phyloP scores from a whole-genome alignment of 2,113 vertebrate species.

The Tympanuchus pallidicinctus region DNA sequence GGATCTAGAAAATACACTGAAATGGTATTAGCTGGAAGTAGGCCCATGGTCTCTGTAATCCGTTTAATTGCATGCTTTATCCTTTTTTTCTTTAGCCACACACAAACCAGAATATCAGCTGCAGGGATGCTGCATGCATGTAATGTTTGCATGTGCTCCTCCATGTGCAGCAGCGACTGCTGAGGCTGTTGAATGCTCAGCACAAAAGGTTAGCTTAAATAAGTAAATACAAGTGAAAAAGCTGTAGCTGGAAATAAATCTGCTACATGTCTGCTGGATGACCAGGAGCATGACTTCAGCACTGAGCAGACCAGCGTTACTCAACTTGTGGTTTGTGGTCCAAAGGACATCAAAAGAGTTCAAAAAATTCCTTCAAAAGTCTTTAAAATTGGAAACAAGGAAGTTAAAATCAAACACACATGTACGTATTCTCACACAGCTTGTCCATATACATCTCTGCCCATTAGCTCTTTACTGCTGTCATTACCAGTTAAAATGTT shows the following conservation, averaged over 20 bases:
- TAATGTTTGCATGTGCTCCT: background rate
- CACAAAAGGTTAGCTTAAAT: background rate
- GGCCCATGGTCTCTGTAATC: background rate
- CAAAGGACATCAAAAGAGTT: background rate
- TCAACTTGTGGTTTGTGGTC: background rate
- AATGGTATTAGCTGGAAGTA: constrained; percentile 26
- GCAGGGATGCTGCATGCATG: background rate
- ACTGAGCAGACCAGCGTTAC: background rate
- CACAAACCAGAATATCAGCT: background rate
- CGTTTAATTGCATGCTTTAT: constrained; percentile 22
- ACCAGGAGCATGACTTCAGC: background rate
- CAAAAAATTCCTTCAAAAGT: background rate
- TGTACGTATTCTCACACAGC: background rate
- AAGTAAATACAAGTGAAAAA: background rate
- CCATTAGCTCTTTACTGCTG: background rate
- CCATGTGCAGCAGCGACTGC: background rate
- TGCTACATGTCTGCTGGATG: background rate
- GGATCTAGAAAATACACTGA: constrained; percentile 34
- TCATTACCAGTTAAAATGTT: background rate
- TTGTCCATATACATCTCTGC: background rate
- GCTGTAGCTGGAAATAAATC: background rate
- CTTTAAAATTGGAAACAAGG: background rate
- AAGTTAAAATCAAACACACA: background rate
- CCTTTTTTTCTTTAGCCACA: background rate
- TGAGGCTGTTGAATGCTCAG: background rate